Base-by-base conservation (phyloP, 2,888 invertebrate genomes). In the Xanthia icteritia region DNA sequence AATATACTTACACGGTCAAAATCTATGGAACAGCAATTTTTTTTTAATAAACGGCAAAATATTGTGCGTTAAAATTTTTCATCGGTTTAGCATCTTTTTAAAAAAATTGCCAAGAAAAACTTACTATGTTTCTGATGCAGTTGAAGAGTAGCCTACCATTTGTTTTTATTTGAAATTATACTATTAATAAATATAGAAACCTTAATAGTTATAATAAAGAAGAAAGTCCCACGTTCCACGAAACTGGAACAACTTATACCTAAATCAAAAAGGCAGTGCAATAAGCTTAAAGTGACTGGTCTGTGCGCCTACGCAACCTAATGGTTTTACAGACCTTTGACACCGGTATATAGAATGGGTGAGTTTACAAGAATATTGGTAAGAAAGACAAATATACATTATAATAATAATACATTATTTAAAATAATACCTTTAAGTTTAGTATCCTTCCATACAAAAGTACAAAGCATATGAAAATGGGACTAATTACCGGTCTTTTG, bases 281-380 rank as follows among this genome's bases (percentile, higher is more conserved):
- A 74, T 83, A 83, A 86, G 72, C 74, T 83, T 74, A 65, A 75
- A 85, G 65, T 42, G 73, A 73, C 77, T 56, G 63, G 60, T 17
- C 63, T 73, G 17, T 60, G 83, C 83, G 83, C 83, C 84, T 79
- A 84, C 83, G 83, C 83, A 86, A 78, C 65, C 63, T 73, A 83
- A 86, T 86, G 79, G 84, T 84, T 83, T 79, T 73, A 83, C 58
- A 36, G 86, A 84, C 83, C 83, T 84, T 86, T 84, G 83, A 84
- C 83, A 79, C 66, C 60, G 48, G 60, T 36, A 13, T 15, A 65
- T 51, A 74, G 69, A 86, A 82, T 82, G 76, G 42, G 56, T 42
- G 51, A 75, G 82, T 51, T 76, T 63, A 71, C 73, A 71, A 71
- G 77, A 86, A 77, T 85, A 82, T 73, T 64, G 11, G 71, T 71